Conservation (phyloP, 2,888 invertebrate genomes). For the Cataglyphis cursor region DNA sequence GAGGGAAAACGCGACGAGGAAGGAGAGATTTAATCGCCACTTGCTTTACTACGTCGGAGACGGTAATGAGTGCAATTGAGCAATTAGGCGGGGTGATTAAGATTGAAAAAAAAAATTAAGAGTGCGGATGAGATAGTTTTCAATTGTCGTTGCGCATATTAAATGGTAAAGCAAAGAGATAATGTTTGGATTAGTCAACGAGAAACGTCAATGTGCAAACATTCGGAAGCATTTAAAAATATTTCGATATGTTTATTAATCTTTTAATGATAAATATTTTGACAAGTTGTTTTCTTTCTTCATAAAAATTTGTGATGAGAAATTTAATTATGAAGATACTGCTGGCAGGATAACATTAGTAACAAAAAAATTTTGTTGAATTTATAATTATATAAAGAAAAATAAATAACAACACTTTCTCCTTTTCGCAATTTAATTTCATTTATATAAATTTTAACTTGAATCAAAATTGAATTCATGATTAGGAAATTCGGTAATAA, state of each 20-base stretch:
- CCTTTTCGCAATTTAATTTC: neutral
- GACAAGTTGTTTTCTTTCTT: neutral
- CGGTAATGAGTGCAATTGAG: constrained; percentile 87
- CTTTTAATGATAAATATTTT: neutral
- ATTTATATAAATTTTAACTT: neutral
- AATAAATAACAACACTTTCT: neutral
- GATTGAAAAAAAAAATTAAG: constrained; percentile 78
- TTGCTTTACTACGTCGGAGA: constrained; percentile 83
- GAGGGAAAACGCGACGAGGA: constrained; percentile 14
- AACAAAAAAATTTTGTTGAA: neutral
- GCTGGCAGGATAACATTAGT: neutral
- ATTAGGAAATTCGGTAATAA: neutral
- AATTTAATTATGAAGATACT: neutral
- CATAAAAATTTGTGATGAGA: neutral
- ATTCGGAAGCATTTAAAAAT: neutral
- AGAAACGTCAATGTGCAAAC: neutral
- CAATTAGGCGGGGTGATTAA: constrained; percentile 85
- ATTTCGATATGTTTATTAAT: neutral
- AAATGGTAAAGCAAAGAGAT: constrained; percentile 37
- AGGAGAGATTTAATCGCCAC: constrained; percentile 83
- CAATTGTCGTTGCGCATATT: constrained; percentile 66
- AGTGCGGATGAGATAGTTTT: constrained; percentile 71
- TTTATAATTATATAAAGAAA: neutral
- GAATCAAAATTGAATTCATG: neutral
- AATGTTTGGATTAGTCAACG: neutral